Conservation (phyloP, 2,113 vertebrate genomes). For the Theropithecus gelada region DNA sequence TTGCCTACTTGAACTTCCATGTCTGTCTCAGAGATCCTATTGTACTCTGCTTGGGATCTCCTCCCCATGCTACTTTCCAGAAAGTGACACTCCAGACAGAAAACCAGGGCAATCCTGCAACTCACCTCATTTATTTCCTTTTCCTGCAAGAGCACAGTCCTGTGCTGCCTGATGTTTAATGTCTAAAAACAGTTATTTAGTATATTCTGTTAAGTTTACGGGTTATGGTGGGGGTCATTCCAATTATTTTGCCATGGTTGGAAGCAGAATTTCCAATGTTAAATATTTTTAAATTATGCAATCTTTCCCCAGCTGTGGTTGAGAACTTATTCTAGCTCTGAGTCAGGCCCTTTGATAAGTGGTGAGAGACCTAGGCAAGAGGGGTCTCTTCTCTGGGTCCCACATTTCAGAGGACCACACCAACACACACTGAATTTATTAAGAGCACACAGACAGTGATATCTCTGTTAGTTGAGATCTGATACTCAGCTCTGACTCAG, state of each 20-base stretch:
- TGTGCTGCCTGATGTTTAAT: background rate
- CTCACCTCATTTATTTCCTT: background rate
- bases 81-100: background rate
- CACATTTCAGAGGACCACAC: background rate
- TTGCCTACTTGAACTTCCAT: background rate
- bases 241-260: background rate
- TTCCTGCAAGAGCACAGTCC: background rate
- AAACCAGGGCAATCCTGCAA: background rate
- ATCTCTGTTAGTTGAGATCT: background rate
- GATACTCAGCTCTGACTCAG: background rate
- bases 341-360: background rate
- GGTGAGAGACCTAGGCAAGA: background rate
- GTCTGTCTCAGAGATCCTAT: background rate
- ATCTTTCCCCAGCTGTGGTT: background rate
- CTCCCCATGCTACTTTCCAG: background rate
- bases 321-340: slow-evolving; percentile 23
- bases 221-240: background rate
- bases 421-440: background rate
- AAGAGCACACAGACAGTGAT: background rate
- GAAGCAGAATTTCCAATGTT: background rate
- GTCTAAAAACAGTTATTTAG: background rate
- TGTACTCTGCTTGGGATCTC: background rate
- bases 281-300: slow-evolving; percentile 27
- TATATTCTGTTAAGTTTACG: background rate
- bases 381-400: background rate